Conservation (phyloP, 2,113 vertebrate species). For the Cardinalis cardinalis region DNA sequence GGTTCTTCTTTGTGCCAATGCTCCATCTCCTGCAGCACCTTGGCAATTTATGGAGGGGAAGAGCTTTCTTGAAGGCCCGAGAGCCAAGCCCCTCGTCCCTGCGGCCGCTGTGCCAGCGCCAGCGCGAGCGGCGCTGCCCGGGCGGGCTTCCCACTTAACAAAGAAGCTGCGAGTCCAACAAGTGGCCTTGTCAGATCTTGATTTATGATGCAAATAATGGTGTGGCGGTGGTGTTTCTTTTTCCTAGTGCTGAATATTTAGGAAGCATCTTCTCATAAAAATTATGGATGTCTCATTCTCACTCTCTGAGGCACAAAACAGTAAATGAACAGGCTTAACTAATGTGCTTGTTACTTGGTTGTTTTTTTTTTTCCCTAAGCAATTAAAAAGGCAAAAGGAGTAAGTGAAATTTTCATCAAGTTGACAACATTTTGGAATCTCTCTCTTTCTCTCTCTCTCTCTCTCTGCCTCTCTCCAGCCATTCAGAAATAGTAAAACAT, state of each 20-base stretch:
- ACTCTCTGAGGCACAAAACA: conserved; percentile 73
- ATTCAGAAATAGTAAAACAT: background rate
- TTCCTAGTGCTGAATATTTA: conserved; percentile 69
- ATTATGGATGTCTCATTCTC: conserved; percentile 69
- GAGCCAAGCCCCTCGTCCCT: conserved; percentile 24
- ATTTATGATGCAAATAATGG: conserved; percentile 65
- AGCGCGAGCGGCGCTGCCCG: background rate
- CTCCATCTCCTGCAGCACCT: conserved; percentile 57
- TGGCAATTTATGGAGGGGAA: conserved; percentile 27
- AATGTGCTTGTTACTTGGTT: conserved; percentile 34
- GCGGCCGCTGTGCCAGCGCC: background rate
- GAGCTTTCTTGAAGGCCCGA: conserved; percentile 26
- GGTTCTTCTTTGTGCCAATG: conserved; percentile 15
- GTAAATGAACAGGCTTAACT: conserved; percentile 71
- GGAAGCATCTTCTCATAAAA: conserved; percentile 74
- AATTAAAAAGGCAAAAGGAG: conserved; percentile 62
- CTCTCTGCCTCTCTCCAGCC: conserved; percentile 39
- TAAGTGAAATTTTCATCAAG: conserved; percentile 34
- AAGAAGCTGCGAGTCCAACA: conserved; percentile 62
- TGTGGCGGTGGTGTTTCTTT: conserved; percentile 57
- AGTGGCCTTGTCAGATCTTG: conserved; percentile 66
- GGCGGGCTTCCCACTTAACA: conserved; percentile 21
- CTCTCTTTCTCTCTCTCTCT: conserved; percentile 9
- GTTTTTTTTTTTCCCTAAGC: background rate
- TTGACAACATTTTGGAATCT: conserved; percentile 23